phyloP scores from a whole-genome alignment of 1,140 invertebrate genomes.

The Platyscapa corneri region DNA sequence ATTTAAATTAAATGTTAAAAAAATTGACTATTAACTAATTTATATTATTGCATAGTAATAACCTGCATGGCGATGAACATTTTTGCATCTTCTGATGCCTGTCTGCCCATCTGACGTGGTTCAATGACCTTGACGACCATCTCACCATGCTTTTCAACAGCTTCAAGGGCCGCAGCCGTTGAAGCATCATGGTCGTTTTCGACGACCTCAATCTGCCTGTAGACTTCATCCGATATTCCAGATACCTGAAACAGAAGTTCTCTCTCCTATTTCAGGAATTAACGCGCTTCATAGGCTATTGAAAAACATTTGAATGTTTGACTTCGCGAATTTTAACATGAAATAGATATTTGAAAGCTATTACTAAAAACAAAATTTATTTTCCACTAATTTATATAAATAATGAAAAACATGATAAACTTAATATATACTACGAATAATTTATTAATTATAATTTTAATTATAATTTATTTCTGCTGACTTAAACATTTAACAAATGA shows the following conservation, averaged over 20 bases:
- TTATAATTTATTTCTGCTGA: no score
- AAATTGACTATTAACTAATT: no score
- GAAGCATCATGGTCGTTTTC: constrained; percentile 96
- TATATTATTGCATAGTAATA: constrained; percentile 29
- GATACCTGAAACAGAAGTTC: constrained; percentile 81
- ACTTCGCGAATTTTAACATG: not conserved
- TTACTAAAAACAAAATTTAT: not conserved
- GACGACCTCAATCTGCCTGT: constrained; percentile 95
- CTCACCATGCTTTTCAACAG: constrained; percentile 92
- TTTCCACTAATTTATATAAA: not conserved
- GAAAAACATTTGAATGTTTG: not conserved
- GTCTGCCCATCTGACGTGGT: constrained; percentile 86
- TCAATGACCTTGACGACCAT: constrained; percentile 95
- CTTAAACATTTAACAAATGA: no score
- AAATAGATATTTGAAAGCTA: no score
- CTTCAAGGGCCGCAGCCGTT: constrained; percentile 91
- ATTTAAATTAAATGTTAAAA: no score
- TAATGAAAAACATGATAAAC: no score
- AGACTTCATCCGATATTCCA: constrained; percentile 95
- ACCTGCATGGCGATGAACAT: constrained; percentile 86
- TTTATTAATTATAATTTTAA: no score
- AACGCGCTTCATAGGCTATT: not conserved
- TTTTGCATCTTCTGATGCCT: constrained; percentile 88
- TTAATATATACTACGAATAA: no score
- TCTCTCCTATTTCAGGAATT: constrained; percentile 44